Conservation (phyloP, 2,888 invertebrate genomes). For the Lacanobia oleracea region DNA sequence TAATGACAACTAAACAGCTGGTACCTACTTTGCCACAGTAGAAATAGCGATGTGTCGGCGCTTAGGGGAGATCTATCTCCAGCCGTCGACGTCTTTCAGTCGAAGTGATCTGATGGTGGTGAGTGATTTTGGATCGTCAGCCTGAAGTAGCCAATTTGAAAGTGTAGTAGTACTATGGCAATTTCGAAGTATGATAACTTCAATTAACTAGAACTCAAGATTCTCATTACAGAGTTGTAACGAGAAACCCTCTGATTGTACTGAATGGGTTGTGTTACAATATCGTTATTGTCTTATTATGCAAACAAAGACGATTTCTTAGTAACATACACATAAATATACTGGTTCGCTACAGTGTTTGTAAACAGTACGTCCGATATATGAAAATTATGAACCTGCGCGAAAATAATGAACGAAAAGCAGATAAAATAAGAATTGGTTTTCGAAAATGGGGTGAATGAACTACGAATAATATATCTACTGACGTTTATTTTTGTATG, state of each 20-base stretch:
- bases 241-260: constrained; percentile 6
- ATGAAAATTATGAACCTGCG: neutral
- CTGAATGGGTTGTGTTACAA: constrained; percentile 1
- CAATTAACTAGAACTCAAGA: constrained; percentile 7
- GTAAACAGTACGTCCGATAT: neutral
- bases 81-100: no score
- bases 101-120: no score
- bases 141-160: no score
- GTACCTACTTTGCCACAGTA: no score
- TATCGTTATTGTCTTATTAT: constrained; percentile 17
- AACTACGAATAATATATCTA: neutral
- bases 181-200: neutral
- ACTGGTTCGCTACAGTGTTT: neutral
- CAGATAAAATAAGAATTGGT: neutral
- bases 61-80: no score
- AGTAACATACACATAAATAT: neutral
- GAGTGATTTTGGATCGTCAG: no score
- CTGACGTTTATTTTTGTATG: neutral
- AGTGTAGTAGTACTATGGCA: neutral
- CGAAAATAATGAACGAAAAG: neutral
- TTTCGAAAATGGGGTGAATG: neutral
- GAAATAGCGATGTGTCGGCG: no score
- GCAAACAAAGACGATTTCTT: constrained; percentile 15
- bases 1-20: no score
- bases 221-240: constrained; percentile 5